These are phyloP conservation scores for Bombus waltoni DNA, from an alignment of 1,140 invertebrate genomes.

Conservation along the genomic window DNA sequence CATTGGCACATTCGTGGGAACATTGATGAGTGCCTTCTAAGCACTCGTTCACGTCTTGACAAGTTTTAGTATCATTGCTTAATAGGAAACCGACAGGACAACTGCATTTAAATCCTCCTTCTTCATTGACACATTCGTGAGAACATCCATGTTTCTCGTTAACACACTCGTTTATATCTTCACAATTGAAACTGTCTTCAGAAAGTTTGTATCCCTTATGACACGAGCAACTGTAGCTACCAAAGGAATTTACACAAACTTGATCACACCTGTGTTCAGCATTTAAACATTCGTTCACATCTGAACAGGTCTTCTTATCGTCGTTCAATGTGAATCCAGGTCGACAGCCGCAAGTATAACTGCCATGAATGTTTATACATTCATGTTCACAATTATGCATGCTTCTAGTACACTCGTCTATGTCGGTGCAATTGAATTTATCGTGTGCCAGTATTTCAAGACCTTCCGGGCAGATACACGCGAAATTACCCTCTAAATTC, in stretches of 20 bases:
- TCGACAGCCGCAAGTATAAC: conserved; percentile 84
- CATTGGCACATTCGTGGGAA: conserved; percentile 83
- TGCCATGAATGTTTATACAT: conserved; percentile 83
- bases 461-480: conserved; percentile 87
- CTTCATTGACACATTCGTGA: conserved; percentile 85
- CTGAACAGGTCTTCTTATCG: conserved; percentile 84
- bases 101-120: conserved; percentile 85
- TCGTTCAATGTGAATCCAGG: conserved; percentile 82
- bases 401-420: conserved; percentile 85
- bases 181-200: conserved; percentile 84
- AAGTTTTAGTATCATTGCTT: conserved; percentile 78
- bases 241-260: conserved; percentile 86
- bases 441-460: conserved; percentile 80
- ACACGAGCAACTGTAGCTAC: conserved; percentile 86
- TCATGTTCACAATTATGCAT: conserved; percentile 73
- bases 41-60: conserved; percentile 85
- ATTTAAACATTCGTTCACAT: conserved; percentile 79
- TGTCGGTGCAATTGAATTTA: conserved; percentile 86
- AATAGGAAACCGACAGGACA: conserved; percentile 86
- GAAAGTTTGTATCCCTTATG: conserved; percentile 83
- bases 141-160: conserved; percentile 79
- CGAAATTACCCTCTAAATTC: conserved; percentile 88
- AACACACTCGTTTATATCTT: conserved; percentile 83
- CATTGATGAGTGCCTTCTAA: conserved; percentile 83
- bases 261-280: conserved; percentile 81